These are phyloP conservation scores for Cotesia glomerata DNA, from an alignment of 1,140 invertebrate species.

Conservation along the genomic window DNA sequence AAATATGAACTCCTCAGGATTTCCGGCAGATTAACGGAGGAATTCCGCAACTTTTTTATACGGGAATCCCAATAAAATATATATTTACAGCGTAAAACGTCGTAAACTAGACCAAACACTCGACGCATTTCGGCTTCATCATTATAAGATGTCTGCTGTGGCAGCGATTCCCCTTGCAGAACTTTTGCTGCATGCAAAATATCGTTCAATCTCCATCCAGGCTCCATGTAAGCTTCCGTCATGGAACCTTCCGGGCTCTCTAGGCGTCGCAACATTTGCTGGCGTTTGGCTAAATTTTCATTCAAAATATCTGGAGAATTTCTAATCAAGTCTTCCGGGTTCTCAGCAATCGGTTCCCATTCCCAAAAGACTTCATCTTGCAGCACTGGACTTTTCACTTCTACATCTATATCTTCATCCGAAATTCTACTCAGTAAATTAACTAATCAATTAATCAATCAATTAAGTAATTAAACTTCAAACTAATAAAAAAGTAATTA, in stretches of 20 bases:
- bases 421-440: not conserved
- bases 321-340: not conserved
- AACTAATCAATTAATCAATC: not conserved
- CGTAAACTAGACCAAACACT: conserved; percentile 78
- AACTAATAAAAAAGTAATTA: conserved; percentile 16
- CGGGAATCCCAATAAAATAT: not conserved
- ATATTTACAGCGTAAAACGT: conserved; percentile 77
- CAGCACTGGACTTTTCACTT: conserved; percentile 7
- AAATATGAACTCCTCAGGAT: no score
- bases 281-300: not conserved
- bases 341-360: conserved; percentile 44
- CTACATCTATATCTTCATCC: conserved; percentile 9
- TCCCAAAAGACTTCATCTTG: conserved; percentile 37
- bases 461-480: not conserved
- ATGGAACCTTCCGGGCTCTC: conserved; percentile 32
- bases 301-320: not conserved
- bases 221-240: conserved; percentile 43
- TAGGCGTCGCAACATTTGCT: not conserved
- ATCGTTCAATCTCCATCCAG: conserved; percentile 51
- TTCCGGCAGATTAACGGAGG: no score
- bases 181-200: conserved; percentile 46
- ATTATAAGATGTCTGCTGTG: conserved; percentile 36
- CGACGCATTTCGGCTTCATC: conserved; percentile 80
- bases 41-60: no score
- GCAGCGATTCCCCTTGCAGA: conserved; percentile 20